Base-by-base conservation (phyloP, 2,888 invertebrate species). In the Anaspis maculata region DNA sequence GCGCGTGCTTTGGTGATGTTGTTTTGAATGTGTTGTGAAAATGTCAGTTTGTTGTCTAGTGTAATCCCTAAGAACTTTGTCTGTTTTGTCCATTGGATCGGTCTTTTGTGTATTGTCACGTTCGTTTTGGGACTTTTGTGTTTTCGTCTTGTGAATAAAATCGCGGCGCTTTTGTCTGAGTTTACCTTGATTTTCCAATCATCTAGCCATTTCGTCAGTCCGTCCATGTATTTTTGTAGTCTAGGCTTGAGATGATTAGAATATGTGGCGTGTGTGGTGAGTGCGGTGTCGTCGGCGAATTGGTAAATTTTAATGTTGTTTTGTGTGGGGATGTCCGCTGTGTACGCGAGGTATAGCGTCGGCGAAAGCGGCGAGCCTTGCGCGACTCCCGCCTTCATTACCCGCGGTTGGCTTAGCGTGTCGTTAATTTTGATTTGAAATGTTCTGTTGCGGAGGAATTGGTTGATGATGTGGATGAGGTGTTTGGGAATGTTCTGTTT, bases 311-410 rank as follows among this genome's bases (percentile, higher is more conserved):
- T 25, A 1, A 34, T 39, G 4, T 34, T 22, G 3, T 13, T 10
- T 9, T 6, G 3, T 22, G 9, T 30, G 2, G 30, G 28, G 14
- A 40, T 22, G 26, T 42, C 42, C 9, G 24, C 31, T 3, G 31
- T 45, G 28, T 44, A 53, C 3, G 46, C 7, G 14, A 27, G 39
- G 29, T 43, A 56, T 2, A 52, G 25, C 0, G 33, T 27, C 5
- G 54, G 51, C 6, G 40, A 37, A 16, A 55, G 41, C 13, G 51
- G 19, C 3, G 42, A 36, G 10, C 47, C 49, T 39, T 56, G 51
- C 1, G 57, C 52, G 0, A 58, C 56, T 28, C 57, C 56, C 1
- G 54, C 52, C 6, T 24, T 15, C 14, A 49, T 41, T 6, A 27
- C 13, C 13, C 36, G 25, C 7, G 13, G 25, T 0, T 30, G n/a